phyloP scores from a whole-genome alignment of 2,888 invertebrate genomes.

The Panzeria rudis region DNA sequence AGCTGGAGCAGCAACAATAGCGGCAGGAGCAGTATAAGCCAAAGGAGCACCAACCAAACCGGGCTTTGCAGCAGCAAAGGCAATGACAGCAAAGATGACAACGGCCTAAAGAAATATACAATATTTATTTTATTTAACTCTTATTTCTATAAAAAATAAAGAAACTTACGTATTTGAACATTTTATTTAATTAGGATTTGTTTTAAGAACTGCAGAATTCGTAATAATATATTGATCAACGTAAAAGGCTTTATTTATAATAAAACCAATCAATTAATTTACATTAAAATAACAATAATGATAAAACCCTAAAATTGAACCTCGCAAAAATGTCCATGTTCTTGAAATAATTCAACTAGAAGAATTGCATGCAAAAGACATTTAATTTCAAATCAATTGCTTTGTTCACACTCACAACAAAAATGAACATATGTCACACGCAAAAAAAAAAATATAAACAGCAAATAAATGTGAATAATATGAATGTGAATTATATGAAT shows the following conservation, averaged over 20 bases:
- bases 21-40: constrained; percentile 74
- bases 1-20: constrained; percentile 70
- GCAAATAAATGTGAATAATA: neutral
- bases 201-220: neutral
- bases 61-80: constrained; percentile 75
- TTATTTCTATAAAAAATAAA: neutral
- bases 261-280: too few species aligned
- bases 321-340: neutral
- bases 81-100: constrained; percentile 75
- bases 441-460: too few species aligned
- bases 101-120: constrained; percentile 71
- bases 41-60: constrained; percentile 73
- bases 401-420: neutral
- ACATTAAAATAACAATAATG: too few species aligned
- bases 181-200: constrained; percentile 8
- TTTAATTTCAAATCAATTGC: neutral
- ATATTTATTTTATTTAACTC: neutral
- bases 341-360: neutral
- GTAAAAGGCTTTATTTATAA: neutral
- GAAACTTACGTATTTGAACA: constrained; percentile 61
- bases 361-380: neutral
- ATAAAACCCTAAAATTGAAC: neutral
- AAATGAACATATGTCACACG: neutral
- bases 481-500: neutral
- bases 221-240: neutral